These are phyloP conservation scores for Trachelipus rathkii DNA, from an alignment of 1,140 invertebrate species.

Conservation along the genomic window DNA sequence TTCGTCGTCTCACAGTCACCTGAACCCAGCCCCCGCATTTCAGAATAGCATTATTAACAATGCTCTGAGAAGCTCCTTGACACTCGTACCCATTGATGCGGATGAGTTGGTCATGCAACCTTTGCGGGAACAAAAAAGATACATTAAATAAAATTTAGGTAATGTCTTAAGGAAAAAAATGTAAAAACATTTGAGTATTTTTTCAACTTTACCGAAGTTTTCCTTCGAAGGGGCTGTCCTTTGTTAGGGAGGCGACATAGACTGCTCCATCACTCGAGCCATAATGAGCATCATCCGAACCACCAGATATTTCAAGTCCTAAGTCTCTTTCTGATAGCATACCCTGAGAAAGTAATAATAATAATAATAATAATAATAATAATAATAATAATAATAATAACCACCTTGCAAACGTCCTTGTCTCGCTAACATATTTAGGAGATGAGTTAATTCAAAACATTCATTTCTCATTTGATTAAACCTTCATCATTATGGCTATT, in stretches of 20 bases:
- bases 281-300: constrained; percentile 74
- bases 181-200: too few species aligned
- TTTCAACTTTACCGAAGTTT: constrained; percentile 66
- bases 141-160: too few species aligned
- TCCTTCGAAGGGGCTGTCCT: constrained; percentile 76
- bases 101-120: constrained; percentile 73
- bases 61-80: constrained; percentile 64
- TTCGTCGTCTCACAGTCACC: constrained; percentile 63
- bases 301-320: constrained; percentile 78
- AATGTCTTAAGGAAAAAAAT: too few species aligned
- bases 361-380: constrained; percentile 2
- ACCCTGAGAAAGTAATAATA: constrained; percentile 52
- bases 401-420: too few species aligned
- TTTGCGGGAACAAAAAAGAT: constrained; percentile 48
- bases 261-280: constrained; percentile 69
- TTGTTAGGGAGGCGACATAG: constrained; percentile 71
- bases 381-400: too few species aligned
- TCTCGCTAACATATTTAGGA: too few species aligned
- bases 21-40: constrained; percentile 58
- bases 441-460: too few species aligned
- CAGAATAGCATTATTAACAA: constrained; percentile 66
- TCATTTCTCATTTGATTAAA: too few species aligned
- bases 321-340: constrained; percentile 66
- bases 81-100: constrained; percentile 76
- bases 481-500: too few species aligned